Evolutionary conservation across 2,113 vertebrate species (phyloP), one percentile per base, ranked within the genome.

Genomic region (Actinemys pallida): DNA sequence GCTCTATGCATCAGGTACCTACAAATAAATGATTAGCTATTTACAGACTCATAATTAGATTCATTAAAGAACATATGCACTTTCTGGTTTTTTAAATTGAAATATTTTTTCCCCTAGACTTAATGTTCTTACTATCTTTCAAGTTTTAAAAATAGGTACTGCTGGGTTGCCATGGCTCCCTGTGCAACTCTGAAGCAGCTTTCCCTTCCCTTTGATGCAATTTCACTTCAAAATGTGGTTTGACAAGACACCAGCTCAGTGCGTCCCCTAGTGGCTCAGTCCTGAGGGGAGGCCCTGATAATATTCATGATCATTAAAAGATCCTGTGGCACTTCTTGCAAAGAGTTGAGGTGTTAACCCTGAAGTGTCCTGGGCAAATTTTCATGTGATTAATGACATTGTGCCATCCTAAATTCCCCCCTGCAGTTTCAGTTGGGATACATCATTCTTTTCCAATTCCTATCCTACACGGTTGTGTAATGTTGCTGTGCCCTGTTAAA

Each of bases 131-230:
- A 97, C 97, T 97, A 96, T 96, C 97, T 96, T 97, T 93, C 96
- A 93, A 93, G 90, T 95, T 98, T 94, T 98, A 98, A 98, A 98
- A 98, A 98, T 98, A 98, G 98, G 97, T 97, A 89, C 90, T 92
- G n/a, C 93, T 0, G 8, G 1, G 97, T 98, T 98, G 97, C 98
- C 95, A 97, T 98, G 98, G 90, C 94, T 97, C 93, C 97, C 96
- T 53, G 83, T 52, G 93, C 95, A 95, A 93, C 97, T 97, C 84
- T 65, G 65, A 89, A 94, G 89, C 89, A 84, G 90, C 65, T 90
- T 95, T 94, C 76, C 89, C 50, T 86, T 87, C 49, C n/a, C 83
- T 91, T 92, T 57, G 93, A 96, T 96, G 95, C 69, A 84, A 83
- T 96, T 98, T 85, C 87, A 69, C 87, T 94, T 94, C 89, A 7